Evolutionary conservation across 1,140 invertebrate species (phyloP), one percentile per base, ranked within the genome.

Genomic region (Brachionus koreanus): DNA sequence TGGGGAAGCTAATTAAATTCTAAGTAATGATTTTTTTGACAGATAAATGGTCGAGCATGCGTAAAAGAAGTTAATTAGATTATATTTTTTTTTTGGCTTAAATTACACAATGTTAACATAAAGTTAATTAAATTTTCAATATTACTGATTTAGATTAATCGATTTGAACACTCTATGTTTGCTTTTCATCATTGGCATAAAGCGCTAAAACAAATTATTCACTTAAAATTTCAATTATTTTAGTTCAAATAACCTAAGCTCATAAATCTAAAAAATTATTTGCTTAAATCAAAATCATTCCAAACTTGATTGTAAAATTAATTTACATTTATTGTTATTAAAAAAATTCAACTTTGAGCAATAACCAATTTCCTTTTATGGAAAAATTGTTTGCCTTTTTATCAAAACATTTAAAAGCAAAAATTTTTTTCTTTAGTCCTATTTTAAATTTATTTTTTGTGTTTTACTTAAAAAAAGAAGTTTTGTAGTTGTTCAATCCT

Each of bases 221-320:
- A 57, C 49, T 57, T 57, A 9, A 57, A 57, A 57, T 57, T 57
- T 57, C 49, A 57, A 57, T 57, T 57, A 57, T 57, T 57, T 57
- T 57, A 25, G 49, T 57, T 19, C 49, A 57, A 57, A 57, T 57
- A 57, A 57, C 16, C 49, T 57, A 16, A 25, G 19, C 49, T 57
- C n/a, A 57, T 57, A 57, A 57, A 57, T 57, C 49, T 25, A 19
- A 57, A 42, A 42, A 42, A 57, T 57, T 57, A 57, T 57, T 57
- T 57, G 19, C 49, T 57, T 16, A 57, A 57, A 19, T n/a, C n/a
- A n/a, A n/a, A n/a, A n/a, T 23, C 49, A 57, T 57, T 57, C 49
- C 49, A 25, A 19, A 19, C 19, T 57, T 57, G 16, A 19, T 57
- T 57, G 9, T 4, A 57, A 23, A 57, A 57, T 57, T 57, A 23